A percentile compares a stretch with the other conserved stretches of the same genome.
Conservation (phyloP, 2,113 vertebrate genomes). For the Megaleporinus macrocephalus region DNA sequence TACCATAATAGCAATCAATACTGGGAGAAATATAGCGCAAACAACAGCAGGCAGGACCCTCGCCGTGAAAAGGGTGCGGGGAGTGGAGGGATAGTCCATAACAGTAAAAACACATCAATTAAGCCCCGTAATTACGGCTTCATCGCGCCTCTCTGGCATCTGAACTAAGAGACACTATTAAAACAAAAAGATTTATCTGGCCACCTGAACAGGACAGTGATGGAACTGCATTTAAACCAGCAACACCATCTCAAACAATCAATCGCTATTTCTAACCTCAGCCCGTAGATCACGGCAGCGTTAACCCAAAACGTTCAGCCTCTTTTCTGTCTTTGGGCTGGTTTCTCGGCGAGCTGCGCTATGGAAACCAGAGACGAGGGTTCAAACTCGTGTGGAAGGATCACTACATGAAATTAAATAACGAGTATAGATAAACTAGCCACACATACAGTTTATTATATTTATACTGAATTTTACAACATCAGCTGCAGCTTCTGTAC, state of each 20-base stretch:
- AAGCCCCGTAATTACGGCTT: slow-evolving; percentile 77
- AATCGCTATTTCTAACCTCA: slow-evolving; percentile 57
- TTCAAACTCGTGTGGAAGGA: neutral
- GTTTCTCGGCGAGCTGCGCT: neutral
- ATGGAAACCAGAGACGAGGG: too few relatives aligned
- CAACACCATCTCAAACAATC: slow-evolving; percentile 55
- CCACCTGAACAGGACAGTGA: slow-evolving; percentile 62
- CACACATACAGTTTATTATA: too few relatives aligned
- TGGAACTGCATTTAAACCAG: slow-evolving; percentile 58
- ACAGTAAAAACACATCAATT: slow-evolving; percentile 79
- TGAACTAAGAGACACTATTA: slow-evolving; percentile 76
- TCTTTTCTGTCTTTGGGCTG: neutral
- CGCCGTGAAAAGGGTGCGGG: slow-evolving; percentile 50
- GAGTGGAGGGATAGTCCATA: slow-evolving; percentile 69
- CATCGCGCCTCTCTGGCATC: slow-evolving; percentile 68
- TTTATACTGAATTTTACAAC: too few relatives aligned
- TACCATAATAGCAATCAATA: slow-evolving; percentile 81
- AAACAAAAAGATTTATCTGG: slow-evolving; percentile 71
- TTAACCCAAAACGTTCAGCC: slow-evolving; percentile 5
- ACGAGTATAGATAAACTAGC: too few relatives aligned
- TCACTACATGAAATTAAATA: slow-evolving; percentile 13
- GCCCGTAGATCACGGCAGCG: slow-evolving; percentile 39
- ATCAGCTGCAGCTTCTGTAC: too few relatives aligned
- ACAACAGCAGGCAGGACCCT: slow-evolving; percentile 66
- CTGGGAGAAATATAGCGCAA: slow-evolving; percentile 76